Base-by-base conservation (phyloP, 2,113 vertebrate genomes). In the Oplegnathus fasciatus region DNA sequence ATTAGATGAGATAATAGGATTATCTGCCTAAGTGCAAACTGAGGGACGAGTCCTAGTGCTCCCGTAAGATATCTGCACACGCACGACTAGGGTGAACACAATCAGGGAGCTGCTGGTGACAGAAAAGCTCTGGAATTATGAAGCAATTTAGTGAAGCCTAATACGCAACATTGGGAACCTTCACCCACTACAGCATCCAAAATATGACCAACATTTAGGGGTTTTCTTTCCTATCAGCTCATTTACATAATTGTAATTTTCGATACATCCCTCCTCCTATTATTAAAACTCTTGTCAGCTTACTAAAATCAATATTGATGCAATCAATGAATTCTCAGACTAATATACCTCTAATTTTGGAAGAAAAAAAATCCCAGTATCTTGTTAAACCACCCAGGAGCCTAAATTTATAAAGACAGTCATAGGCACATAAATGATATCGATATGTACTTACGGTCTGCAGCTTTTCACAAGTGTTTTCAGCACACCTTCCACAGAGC, bases 381-480 rank as follows among this genome's bases (percentile, higher is more conserved):
- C 32, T 1, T 9, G 52, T 30, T 68, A 46, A 72, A 48, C 5
- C 57, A 3, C 7, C 3, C 20, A 50, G 28, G 3, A 34, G 11
- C 24, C 11, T 62, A 69, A 0, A 75, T 67, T 3, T 14, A 7
- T 58, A 37, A 58, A 82, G 20, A 24, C 34, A 57, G 40, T 44
- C 7, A 72, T 3, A 57, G 34, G 70, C 30, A 58, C n/a, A 67
- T 24, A 20, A 48, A 46, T 9, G 6, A 54, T 30, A 40, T 42
- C 4, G 34, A 70, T n/a, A 58, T 78, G 64, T 89, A 99, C 98
- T 99, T 96, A 99, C 98, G 97, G 98, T 90, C 98, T 96, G 95
- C 98, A 99, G 96, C 93, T 97, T 95, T 98, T 99, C 93, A 99
- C 97, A 0, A 99, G 96, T 34, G 97, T 97, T 95, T 99, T 99